Conservation (phyloP, 2,797 vertebrate genomes). For the Knipowitschia caucasica region DNA sequence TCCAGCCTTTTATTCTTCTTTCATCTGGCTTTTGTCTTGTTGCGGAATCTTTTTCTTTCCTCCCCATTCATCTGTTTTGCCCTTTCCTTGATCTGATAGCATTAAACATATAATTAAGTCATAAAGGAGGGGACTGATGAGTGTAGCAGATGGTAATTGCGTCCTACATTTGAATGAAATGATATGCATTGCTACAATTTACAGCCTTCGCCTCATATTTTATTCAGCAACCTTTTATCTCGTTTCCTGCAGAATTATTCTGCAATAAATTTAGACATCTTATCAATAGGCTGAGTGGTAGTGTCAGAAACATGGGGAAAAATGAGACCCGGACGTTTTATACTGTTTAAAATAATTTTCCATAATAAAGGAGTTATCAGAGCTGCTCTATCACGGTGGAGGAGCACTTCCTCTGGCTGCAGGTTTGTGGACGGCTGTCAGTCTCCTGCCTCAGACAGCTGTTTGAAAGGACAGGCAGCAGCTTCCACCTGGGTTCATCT, state of each 20-base stretch:
- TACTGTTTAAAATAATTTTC: constrained; percentile 92
- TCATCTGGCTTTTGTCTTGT: constrained; percentile 99
- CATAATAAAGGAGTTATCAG: constrained; percentile 94
- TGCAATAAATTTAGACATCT: constrained; percentile 99
- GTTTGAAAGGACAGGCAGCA: constrained; percentile 44
- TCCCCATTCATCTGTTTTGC: constrained; percentile 99
- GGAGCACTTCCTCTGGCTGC: constrained; percentile 56
- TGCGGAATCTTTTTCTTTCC: constrained; percentile 99
- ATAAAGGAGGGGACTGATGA: constrained; percentile 99
- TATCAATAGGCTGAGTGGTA: constrained; percentile 99
- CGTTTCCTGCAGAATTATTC: constrained; percentile 99
- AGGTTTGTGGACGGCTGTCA: constrained; percentile 72
- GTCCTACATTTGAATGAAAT: constrained; percentile 99
- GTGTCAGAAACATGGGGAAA: constrained; percentile 86
- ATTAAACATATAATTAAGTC: constrained; percentile 99
- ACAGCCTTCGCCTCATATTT: constrained; percentile 99
- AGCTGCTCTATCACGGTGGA: constrained; percentile 71
- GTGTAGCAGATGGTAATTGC: constrained; percentile 99
- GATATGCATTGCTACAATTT: constrained; percentile 99
- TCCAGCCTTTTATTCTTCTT: constrained; percentile 97
- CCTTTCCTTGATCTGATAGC: constrained; percentile 99
- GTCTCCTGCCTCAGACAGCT: constrained; percentile 53
- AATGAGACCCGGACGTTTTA: constrained; percentile 89
- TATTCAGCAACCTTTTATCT: constrained; percentile 99
- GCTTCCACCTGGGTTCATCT: constrained; percentile 41